A percentile compares a stretch with the other conserved stretches of the same genome.
phyloP scores from a whole-genome alignment of 2,888 invertebrate genomes.

The Dyspetes luteomarginatus region DNA sequence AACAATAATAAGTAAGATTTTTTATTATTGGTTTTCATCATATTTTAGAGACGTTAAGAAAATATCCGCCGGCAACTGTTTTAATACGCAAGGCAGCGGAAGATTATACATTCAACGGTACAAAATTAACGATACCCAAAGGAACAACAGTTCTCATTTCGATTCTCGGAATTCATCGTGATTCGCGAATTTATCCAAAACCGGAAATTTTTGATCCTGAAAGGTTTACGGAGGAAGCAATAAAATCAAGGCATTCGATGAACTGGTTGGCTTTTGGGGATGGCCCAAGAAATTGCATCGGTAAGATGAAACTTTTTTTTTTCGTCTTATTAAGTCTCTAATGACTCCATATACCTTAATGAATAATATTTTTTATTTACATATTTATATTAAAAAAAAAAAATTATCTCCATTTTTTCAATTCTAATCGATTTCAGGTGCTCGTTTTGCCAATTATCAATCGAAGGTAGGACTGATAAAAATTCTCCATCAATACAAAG shows the following conservation, averaged over 20 bases:
- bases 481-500: slow-evolving; percentile 77
- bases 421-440: slow-evolving; percentile 71
- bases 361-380: no score
- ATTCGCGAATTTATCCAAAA: slow-evolving; percentile 67
- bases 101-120: slow-evolving; percentile 65
- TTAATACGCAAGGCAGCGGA: slow-evolving; percentile 77
- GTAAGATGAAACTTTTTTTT: slow-evolving; percentile 63
- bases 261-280: slow-evolving; percentile 76
- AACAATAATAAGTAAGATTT: no score
- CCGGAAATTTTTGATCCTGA: slow-evolving; percentile 77
- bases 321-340: no score
- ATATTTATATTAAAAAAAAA: no score
- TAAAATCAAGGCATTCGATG: slow-evolving; percentile 72
- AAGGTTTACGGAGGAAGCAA: slow-evolving; percentile 73
- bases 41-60: slow-evolving; percentile 82
- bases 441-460: slow-evolving; percentile 77
- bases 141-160: slow-evolving; percentile 61
- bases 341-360: no score
- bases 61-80: slow-evolving; percentile 81
- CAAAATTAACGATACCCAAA: slow-evolving; percentile 61
- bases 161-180: slow-evolving; percentile 61
- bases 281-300: slow-evolving; percentile 80
- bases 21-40: slow-evolving; percentile 50
- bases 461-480: slow-evolving; percentile 80
- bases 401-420: no score